Conservation (phyloP, 2,113 vertebrate species). For the Electrona antarctica region DNA sequence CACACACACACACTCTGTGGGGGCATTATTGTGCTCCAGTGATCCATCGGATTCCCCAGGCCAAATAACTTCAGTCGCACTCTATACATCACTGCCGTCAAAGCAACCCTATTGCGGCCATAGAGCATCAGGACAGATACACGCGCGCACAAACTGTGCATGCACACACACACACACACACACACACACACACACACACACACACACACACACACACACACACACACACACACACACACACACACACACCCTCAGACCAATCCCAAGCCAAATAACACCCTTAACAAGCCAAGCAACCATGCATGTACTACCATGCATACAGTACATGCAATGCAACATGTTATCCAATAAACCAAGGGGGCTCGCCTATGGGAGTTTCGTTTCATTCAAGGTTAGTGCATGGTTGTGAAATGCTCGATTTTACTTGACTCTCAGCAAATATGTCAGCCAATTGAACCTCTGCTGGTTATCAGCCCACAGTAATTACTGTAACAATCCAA, state of each 20-base stretch:
- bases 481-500: no score
- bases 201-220: conserved; percentile 13
- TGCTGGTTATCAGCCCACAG: no score
- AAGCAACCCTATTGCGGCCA: conserved; percentile 10
- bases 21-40: conserved; percentile 31
- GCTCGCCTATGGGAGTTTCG: not conserved
- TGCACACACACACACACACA: conserved; percentile 23
- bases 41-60: conserved; percentile 32
- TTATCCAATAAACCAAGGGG: not conserved
- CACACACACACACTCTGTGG: not conserved
- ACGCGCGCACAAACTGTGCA: not conserved
- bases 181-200: conserved; percentile 24
- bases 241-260: conserved; percentile 20
- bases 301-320: not conserved
- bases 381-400: not conserved
- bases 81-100: conserved; percentile 3
- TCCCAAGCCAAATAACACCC: conserved; percentile 18
- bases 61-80: conserved; percentile 39
- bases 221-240: conserved; percentile 12
- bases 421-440: no score
- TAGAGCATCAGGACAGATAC: not conserved
- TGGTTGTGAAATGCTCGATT: not conserved
- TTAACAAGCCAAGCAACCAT: not conserved
- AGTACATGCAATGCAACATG: not conserved
- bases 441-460: no score